These are phyloP conservation scores for Pammene fasciana DNA, from an alignment of 2,888 invertebrate species.

Conservation along the genomic window DNA sequence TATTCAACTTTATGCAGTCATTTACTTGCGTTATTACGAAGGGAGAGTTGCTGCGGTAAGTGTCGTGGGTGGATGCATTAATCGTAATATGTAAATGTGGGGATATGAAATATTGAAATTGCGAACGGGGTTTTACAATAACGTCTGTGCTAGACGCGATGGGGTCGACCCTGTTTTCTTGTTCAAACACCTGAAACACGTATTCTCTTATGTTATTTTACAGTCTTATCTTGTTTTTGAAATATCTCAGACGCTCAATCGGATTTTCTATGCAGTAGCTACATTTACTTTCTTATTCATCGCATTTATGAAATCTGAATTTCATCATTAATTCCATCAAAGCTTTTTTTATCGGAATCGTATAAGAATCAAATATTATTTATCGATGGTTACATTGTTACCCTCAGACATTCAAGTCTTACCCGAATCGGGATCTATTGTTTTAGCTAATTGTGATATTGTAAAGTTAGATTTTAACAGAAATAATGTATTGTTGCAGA, in stretches of 20 bases:
- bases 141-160: conserved; percentile 54
- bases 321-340: background rate
- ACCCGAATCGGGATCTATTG: background rate
- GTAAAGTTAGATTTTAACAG: background rate
- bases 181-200: conserved; percentile 40
- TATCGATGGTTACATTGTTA: too few relatives aligned
- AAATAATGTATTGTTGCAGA: conserved; percentile 84
- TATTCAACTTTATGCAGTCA: conserved; percentile 83
- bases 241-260: conserved; percentile 31
- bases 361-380: background rate
- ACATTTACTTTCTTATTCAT: conserved; percentile 32
- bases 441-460: background rate
- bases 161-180: conserved; percentile 54
- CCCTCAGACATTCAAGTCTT: too few relatives aligned
- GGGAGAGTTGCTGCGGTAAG: conserved; percentile 75
- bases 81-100: conserved; percentile 81
- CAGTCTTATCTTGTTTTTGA: conserved; percentile 37
- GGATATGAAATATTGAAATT: conserved; percentile 79
- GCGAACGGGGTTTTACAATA: conserved; percentile 67
- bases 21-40: conserved; percentile 82
- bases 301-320: conserved; percentile 28
- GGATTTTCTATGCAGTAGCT: conserved; percentile 31
- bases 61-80: conserved; percentile 82
- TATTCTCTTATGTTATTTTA: conserved; percentile 37
- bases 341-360: background rate